These are phyloP conservation scores for Helicoverpa zea DNA, from an alignment of 1,140 invertebrate species.

Conservation along the genomic window DNA sequence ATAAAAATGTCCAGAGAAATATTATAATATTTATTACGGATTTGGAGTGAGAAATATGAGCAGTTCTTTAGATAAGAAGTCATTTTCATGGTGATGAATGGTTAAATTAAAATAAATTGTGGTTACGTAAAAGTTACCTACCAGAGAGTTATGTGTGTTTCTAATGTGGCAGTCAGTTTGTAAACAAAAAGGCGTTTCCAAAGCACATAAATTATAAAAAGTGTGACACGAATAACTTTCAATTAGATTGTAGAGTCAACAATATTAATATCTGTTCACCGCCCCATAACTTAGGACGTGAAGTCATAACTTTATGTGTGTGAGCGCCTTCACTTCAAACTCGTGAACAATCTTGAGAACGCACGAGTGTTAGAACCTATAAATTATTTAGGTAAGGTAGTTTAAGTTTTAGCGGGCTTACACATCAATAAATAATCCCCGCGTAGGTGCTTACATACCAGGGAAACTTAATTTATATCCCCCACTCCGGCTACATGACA, in stretches of 20 bases:
- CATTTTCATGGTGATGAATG: slow-evolving; percentile 12
- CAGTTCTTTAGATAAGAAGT: background rate
- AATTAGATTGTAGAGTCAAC: slow-evolving; percentile 53
- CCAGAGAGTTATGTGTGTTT: background rate
- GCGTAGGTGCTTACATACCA: slow-evolving; percentile 30
- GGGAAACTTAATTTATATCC: slow-evolving; percentile 49
- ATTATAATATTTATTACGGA: slow-evolving; percentile 44
- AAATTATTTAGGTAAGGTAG: slow-evolving; percentile 61
- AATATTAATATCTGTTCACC: slow-evolving; percentile 55
- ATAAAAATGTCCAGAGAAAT: slow-evolving; percentile 53
- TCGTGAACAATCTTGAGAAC: slow-evolving; percentile 59
- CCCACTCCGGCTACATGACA: slow-evolving; percentile 28
- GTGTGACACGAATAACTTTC: slow-evolving; percentile 39
- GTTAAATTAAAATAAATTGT: background rate
- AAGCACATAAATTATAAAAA: slow-evolving; percentile 14
- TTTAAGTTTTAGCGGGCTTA: slow-evolving; percentile 59
- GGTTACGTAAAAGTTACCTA: background rate
- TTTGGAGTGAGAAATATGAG: slow-evolving; percentile 20
- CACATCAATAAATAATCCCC: slow-evolving; percentile 57
- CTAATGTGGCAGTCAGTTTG: background rate
- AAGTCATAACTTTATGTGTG: slow-evolving; percentile 53
- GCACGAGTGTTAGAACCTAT: slow-evolving; percentile 56
- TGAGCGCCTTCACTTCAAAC: slow-evolving; percentile 55
- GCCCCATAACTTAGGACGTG: slow-evolving; percentile 46
- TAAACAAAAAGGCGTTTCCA: slow-evolving; percentile 11